Base-by-base conservation (phyloP, 2,113 vertebrate genomes). In the Rhadina sibilatrix region DNA sequence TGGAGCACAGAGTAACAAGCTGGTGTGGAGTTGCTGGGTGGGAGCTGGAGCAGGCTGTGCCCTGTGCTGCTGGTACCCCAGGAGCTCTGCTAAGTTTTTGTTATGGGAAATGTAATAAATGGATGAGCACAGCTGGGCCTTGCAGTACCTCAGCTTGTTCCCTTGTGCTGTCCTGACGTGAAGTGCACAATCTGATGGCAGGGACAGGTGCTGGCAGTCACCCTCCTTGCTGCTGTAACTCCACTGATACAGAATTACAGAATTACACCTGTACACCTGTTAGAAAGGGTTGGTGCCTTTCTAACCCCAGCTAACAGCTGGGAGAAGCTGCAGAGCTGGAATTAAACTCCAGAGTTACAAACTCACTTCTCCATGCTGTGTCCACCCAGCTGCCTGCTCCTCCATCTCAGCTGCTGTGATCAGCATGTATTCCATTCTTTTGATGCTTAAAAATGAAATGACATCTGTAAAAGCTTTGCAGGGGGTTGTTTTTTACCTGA, bases 281-380 rank as follows among this genome's bases (percentile, higher is more conserved):
- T n/a, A n/a, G n/a, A n/a, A n/a, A n/a, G 63, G 44, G 24, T 4
- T 75, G 31, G 12, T 75, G 69, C 24, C n/a, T 92, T 35, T 91
- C 49, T 75, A 24, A 33, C 9, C 18, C 3, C 0, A 2, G 31
- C 15, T 38, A 31, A 15, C 5, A 53, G 28, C 59, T 80, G 63
- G 54, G 38, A 90, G 78, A 85, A 38, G 63, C 66, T 83, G 38
- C 53, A 80, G 70, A 76, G 70, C 53, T 94, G 38, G 42, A 87
- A 76, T 83, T 57, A 25, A 94, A 71, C 50, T 76, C 61, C 38
- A 24, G 33, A 69, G 35, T 68, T 64, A 47, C 0, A 31, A 81
- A 82, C 40, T 33, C 10, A 0, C 12, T 15, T 22, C n/a, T 66
- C 31, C 2, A 0, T 78, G 40, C 40, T 82, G 63, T 69, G 25